Evolutionary conservation across 2,888 invertebrate genomes (phyloP).

Genomic region (Trissonchulus latispiculum): DNA sequence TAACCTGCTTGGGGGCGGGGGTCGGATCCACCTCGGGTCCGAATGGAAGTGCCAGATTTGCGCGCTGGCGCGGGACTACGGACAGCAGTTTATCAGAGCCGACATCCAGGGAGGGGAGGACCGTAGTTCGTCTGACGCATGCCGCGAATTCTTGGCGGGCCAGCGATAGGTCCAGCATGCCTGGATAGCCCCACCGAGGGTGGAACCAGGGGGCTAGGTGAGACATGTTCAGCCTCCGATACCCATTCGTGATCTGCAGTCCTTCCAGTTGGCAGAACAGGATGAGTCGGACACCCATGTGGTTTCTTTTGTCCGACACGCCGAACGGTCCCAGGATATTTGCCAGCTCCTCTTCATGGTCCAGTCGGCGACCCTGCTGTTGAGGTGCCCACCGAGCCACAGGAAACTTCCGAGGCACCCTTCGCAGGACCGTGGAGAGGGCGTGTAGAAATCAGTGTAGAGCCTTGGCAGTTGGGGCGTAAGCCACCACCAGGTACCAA

Average conservation of each 20-base stretch:
- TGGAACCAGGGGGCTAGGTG: neutral
- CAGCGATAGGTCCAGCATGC: neutral
- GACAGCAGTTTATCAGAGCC: neutral
- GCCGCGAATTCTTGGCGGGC: neutral
- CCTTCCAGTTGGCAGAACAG: neutral
- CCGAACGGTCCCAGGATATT: neutral
- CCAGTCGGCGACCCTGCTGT: too few species aligned
- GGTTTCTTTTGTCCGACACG: neutral
- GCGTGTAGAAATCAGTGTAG: too few species aligned
- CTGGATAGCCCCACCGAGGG: neutral
- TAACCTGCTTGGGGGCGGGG: neutral
- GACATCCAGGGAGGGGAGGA: neutral
- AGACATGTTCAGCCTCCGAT: neutral
- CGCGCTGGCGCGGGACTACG: neutral
- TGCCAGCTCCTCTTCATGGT: neutral
- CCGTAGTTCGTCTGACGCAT: neutral
- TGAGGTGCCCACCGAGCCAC: too few species aligned
- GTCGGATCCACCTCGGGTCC: neutral
- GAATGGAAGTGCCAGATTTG: too few species aligned
- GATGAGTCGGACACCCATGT: constrained; percentile 1
- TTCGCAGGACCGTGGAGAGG: too few species aligned
- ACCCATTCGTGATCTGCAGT: neutral
- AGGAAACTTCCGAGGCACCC: too few species aligned
- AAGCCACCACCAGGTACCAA: too few species aligned
- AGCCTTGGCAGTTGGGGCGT: too few species aligned